Conservation (phyloP, 2,113 vertebrate genomes). For the Sclerurus mexicanus region DNA sequence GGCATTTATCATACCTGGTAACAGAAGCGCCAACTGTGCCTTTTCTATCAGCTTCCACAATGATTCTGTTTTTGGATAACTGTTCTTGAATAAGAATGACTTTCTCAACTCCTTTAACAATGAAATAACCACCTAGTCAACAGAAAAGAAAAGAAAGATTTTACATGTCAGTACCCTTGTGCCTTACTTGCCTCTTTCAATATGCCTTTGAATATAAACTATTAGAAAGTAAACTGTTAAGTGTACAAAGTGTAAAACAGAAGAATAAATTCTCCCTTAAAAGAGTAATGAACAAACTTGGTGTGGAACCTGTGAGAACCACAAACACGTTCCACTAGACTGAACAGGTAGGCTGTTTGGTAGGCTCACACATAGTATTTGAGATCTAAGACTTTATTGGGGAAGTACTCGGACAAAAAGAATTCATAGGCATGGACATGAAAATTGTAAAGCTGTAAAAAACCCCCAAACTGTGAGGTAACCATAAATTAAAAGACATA, state of each 20-base stretch:
- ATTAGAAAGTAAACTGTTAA: background rate
- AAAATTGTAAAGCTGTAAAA: background rate
- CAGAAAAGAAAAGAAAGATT: conserved; percentile 11
- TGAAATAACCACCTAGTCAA: conserved; percentile 92
- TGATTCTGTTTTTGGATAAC: conserved; percentile 97
- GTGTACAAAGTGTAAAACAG: background rate
- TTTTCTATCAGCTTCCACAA: conserved; percentile 96
- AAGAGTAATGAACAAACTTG: background rate
- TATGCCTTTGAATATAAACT: background rate
- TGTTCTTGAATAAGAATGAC: conserved; percentile 99
- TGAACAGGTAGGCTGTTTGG: background rate
- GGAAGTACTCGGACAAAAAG: background rate
- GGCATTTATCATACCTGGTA: conserved; percentile 83
- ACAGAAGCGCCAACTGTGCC: conserved; percentile 94
- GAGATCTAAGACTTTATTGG: background rate
- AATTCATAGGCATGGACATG: background rate
- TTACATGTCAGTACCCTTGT: background rate
- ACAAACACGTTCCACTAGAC: background rate
- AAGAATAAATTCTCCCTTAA: background rate
- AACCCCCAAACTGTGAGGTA: background rate
- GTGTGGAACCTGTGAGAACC: background rate
- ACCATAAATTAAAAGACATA: background rate
- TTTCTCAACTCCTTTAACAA: conserved; percentile 98
- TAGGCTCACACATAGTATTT: background rate
- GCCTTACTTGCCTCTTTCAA: background rate